Conservation (phyloP, 2,113 vertebrate genomes). For the Melanostigma gelatinosum region DNA sequence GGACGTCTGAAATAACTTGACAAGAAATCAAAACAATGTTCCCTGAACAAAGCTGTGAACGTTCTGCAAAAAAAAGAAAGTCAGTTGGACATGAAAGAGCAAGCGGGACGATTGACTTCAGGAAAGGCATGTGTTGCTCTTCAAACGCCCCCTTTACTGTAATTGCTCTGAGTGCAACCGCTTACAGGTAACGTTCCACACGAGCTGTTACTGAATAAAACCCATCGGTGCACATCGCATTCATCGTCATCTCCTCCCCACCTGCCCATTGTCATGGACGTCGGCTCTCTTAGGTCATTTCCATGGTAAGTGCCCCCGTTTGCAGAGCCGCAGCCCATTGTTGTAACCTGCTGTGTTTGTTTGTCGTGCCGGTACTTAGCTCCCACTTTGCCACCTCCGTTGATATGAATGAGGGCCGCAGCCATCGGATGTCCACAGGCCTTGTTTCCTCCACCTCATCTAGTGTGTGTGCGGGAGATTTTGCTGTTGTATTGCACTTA, state of each 20-base stretch:
- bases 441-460: neutral
- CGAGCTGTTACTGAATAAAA: constrained; percentile 23
- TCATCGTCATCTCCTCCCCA: constrained; percentile 47
- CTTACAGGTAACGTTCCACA: neutral
- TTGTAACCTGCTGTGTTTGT: constrained; percentile 45
- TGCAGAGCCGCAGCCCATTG: constrained; percentile 44
- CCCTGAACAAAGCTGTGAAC: neutral
- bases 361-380: constrained; percentile 16
- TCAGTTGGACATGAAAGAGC: neutral
- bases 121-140: too few relatives aligned
- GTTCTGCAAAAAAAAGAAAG: neutral
- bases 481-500: neutral
- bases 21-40: neutral
- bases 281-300: constrained; percentile 60
- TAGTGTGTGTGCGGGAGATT: neutral
- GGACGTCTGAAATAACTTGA: neutral
- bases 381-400: neutral
- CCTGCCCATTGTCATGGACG: constrained; percentile 64
- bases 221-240: constrained; percentile 16
- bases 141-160: neutral
- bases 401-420: neutral
- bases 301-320: constrained; percentile 63
- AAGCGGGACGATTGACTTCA: neutral
- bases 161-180: neutral
- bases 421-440: neutral